These are phyloP conservation scores for Aphodius sticticus DNA, from an alignment of 2,888 invertebrate species.

Conservation along the genomic window DNA sequence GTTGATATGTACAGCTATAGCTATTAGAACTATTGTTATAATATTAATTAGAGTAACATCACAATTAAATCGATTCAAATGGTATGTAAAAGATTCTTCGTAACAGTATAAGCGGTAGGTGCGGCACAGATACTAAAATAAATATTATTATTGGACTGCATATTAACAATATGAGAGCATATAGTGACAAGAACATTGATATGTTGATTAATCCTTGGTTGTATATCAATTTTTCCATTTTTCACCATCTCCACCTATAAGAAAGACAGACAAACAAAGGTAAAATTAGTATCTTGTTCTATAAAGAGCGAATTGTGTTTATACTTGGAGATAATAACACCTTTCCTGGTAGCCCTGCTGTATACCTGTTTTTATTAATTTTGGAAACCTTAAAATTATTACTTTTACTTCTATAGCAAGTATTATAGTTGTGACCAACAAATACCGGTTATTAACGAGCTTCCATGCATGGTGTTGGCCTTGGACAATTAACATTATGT, in stretches of 20 bases:
- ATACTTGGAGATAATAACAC: slow-evolving; percentile 9
- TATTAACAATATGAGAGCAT: slow-evolving; percentile 70
- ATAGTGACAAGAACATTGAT: slow-evolving; percentile 69
- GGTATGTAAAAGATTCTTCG: slow-evolving; percentile 73
- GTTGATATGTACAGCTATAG: background rate
- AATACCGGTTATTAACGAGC: background rate
- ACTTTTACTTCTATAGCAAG: background rate
- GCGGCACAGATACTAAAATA: slow-evolving; percentile 73
- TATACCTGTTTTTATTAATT: background rate
- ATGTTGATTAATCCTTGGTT: slow-evolving; percentile 45
- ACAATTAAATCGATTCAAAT: slow-evolving; percentile 68
- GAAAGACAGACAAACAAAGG: slow-evolving; percentile 28
- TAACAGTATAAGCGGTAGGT: slow-evolving; percentile 72
- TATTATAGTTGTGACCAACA: background rate
- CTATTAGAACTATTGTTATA: background rate
- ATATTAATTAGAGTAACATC: slow-evolving; percentile 20
- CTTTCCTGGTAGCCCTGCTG: slow-evolving; percentile 6
- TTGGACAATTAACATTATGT: background rate
- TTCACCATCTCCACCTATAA: slow-evolving; percentile 49
- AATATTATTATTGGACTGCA: slow-evolving; percentile 74
- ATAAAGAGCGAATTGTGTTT: background rate
- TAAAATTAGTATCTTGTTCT: background rate
- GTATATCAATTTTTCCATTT: slow-evolving; percentile 41
- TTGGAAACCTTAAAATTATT: background rate
- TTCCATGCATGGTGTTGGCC: background rate